A percentile compares a stretch with the other conserved stretches of the same genome.
Conservation (phyloP, 2,797 vertebrate species). For the Pantherophis vulpinus region DNA sequence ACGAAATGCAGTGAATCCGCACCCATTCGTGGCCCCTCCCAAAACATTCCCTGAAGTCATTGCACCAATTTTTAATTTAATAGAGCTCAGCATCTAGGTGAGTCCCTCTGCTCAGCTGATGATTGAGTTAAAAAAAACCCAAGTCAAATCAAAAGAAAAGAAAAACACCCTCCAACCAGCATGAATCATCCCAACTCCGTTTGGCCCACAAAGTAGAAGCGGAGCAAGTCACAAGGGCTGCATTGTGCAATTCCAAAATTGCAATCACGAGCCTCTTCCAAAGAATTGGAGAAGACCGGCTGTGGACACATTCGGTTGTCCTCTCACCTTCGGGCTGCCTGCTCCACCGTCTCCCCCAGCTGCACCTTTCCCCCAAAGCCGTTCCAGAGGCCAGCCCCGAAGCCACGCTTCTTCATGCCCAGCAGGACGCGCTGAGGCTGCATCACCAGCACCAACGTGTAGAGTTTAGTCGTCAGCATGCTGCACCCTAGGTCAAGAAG, state of each 20-base stretch:
- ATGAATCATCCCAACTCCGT: neutral
- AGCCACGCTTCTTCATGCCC: constrained; percentile 96
- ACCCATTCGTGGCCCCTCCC: neutral
- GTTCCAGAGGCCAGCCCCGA: constrained; percentile 91
- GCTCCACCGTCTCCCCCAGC: constrained; percentile 84
- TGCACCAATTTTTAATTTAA: neutral
- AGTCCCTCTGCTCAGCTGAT: neutral
- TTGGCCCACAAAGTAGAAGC: neutral
- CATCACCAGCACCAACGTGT: constrained; percentile 89
- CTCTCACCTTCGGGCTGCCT: constrained; percentile 84
- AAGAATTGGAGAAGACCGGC: neutral
- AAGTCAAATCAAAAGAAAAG: neutral
- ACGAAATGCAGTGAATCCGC: neutral
- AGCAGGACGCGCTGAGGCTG: constrained; percentile 83
- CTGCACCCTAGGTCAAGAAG: constrained; percentile 8
- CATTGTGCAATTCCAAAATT: neutral
- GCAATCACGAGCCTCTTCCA: neutral
- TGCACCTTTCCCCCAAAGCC: constrained; percentile 95
- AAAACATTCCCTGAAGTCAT: neutral
- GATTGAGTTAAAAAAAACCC: neutral
- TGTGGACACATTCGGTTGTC: rapidly evolving
- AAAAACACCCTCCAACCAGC: neutral
- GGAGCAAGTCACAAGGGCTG: neutral
- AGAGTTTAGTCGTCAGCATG: constrained; percentile 80
- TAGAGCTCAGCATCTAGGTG: neutral